phyloP scores from a whole-genome alignment of 1,140 invertebrate species.

The Sitophilus oryzae region DNA sequence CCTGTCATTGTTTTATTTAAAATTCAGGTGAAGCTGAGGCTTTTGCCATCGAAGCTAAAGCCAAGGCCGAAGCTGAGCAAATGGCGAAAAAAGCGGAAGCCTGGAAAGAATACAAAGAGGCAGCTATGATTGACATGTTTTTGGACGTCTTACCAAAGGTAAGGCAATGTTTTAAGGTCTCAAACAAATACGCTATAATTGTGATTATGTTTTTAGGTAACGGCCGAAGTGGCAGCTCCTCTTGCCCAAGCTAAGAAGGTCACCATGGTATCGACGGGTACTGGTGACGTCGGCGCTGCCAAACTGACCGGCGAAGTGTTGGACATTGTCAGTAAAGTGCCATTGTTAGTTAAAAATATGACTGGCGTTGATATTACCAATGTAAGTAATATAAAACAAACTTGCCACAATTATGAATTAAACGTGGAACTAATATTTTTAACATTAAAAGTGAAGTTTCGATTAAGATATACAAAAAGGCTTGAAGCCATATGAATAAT shows the following conservation, averaged over 20 bases:
- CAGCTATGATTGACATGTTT: slow-evolving; percentile 96
- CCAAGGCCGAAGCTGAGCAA: slow-evolving; percentile 91
- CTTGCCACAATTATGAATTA: too few relatives aligned
- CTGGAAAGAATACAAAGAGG: slow-evolving; percentile 92
- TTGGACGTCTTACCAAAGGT: slow-evolving; percentile 94
- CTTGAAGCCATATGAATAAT: too few relatives aligned
- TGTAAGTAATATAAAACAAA: too few relatives aligned
- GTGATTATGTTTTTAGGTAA: slow-evolving; percentile 25
- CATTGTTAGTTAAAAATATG: slow-evolving; percentile 80
- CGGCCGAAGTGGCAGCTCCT: slow-evolving; percentile 92
- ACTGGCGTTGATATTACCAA: slow-evolving; percentile 90
- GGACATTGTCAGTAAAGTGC: slow-evolving; percentile 84
- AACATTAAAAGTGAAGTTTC: too few relatives aligned
- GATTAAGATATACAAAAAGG: too few relatives aligned
- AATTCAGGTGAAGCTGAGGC: slow-evolving; percentile 77
- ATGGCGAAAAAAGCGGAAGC: slow-evolving; percentile 96
- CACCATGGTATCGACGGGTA: slow-evolving; percentile 82
- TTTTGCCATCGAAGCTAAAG: slow-evolving; percentile 87
- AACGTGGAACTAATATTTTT: too few relatives aligned
- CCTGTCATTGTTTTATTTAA: background rate
- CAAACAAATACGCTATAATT: background rate
- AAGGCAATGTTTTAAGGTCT: background rate
- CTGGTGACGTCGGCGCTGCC: slow-evolving; percentile 83
- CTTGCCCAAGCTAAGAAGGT: slow-evolving; percentile 89
- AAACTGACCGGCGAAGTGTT: slow-evolving; percentile 92